phyloP scores from a whole-genome alignment of 2,888 invertebrate species.

The Caenorhabditis macrosperma region DNA sequence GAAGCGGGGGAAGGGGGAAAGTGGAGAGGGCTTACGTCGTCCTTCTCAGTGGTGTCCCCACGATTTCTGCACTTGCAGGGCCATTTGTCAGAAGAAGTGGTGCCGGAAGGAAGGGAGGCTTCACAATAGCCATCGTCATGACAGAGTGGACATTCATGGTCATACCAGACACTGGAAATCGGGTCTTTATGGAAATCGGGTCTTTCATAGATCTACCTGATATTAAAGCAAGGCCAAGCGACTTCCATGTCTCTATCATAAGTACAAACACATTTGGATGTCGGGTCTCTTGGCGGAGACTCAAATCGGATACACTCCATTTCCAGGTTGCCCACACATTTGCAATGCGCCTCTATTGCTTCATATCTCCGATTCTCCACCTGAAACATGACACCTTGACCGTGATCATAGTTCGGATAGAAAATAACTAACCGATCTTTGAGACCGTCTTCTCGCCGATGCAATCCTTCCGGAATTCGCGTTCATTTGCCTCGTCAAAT shows the following conservation, averaged over 20 bases:
- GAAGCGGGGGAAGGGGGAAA: background rate
- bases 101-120: slow-evolving; percentile 43
- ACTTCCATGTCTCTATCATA: slow-evolving; percentile 65
- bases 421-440: slow-evolving; percentile 38
- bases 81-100: slow-evolving; percentile 48
- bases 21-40: slow-evolving; percentile 54
- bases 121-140: slow-evolving; percentile 70
- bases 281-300: slow-evolving; percentile 66
- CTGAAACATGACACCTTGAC: slow-evolving; percentile 11
- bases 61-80: slow-evolving; percentile 70
- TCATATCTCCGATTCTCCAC: slow-evolving; percentile 59
- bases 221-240: slow-evolving; percentile 74
- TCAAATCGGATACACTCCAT: slow-evolving; percentile 75
- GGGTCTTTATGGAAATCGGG: too few species aligned
- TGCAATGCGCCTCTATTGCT: slow-evolving; percentile 74
- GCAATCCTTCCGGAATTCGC: slow-evolving; percentile 5
- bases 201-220: slow-evolving; percentile 41
- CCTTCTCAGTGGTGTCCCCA: slow-evolving; percentile 44
- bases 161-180: slow-evolving; percentile 68
- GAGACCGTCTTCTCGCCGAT: slow-evolving; percentile 55
- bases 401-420: background rate
- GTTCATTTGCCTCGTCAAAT: slow-evolving; percentile 22
- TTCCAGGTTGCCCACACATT: slow-evolving; percentile 70
- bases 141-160: slow-evolving; percentile 70
- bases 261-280: slow-evolving; percentile 72